phyloP scores from a whole-genome alignment of 2,797 vertebrate genomes.

The Urosaurus nigricauda region DNA sequence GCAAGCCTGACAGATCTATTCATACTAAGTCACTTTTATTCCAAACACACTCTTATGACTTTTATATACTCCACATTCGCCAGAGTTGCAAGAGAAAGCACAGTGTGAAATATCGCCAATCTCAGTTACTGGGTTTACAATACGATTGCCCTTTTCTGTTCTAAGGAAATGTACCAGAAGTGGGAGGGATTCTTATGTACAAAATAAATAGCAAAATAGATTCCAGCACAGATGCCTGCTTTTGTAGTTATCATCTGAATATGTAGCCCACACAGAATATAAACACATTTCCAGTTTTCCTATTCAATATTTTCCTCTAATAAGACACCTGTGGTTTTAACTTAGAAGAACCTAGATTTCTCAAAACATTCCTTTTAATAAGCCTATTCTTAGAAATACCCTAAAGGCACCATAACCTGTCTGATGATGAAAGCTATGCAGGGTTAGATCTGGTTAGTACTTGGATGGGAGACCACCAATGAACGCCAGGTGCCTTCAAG shows the following conservation, averaged over 20 bases:
- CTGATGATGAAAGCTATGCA: too few relatives aligned
- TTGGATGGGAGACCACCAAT: too few relatives aligned
- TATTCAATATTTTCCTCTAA: conserved; percentile 25
- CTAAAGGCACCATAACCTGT: too few relatives aligned
- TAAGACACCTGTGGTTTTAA: not conserved
- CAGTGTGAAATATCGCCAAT: not conserved
- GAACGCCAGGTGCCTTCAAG: too few relatives aligned
- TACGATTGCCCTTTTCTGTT: conserved; percentile 3
- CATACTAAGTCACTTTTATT: conserved; percentile 3
- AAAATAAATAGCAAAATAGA: conserved; percentile 31
- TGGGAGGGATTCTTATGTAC: not conserved
- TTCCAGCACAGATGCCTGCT: conserved; percentile 22
- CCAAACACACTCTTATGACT: not conserved
- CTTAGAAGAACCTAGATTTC: not conserved
- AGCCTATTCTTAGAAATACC: not conserved
- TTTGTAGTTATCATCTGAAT: not conserved
- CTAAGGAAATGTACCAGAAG: conserved; percentile 12
- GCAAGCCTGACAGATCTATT: not conserved
- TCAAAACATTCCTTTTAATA: not conserved
- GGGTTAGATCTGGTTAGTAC: too few relatives aligned
- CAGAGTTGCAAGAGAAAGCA: not conserved
- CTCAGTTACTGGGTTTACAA: conserved; percentile 4
- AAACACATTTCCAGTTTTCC: conserved; percentile 4
- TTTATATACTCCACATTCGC: not conserved
- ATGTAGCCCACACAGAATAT: not conserved